These are phyloP conservation scores for Oryctes rhinoceros DNA, from an alignment of 1,140 invertebrate species.

Conservation along the genomic window DNA sequence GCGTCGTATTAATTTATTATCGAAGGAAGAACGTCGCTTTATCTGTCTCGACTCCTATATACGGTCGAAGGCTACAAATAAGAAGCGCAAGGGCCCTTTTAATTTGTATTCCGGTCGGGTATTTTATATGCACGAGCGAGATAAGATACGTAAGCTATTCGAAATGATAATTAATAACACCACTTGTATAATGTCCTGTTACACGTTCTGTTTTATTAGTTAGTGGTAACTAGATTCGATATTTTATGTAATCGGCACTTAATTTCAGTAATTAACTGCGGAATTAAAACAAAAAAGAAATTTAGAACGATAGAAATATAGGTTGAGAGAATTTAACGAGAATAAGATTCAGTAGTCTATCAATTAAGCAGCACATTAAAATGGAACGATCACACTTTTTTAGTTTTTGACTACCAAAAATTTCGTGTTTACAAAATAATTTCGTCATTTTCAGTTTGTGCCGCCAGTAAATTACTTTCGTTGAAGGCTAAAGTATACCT, in stretches of 20 bases:
- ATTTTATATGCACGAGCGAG: not conserved
- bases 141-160: not conserved
- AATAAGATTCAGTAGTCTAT: too few species aligned
- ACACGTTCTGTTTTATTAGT: not conserved
- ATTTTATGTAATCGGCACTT: slow-evolving; percentile 14
- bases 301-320: too few species aligned
- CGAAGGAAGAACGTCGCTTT: not conserved
- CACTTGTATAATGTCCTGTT: not conserved
- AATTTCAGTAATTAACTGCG: not conserved
- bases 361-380: too few species aligned
- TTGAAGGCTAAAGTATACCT: too few species aligned
- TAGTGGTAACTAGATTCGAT: not conserved
- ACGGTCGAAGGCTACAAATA: slow-evolving; percentile 2
- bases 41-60: not conserved
- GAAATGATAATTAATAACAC: not conserved
- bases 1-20: slow-evolving; percentile 34
- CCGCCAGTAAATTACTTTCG: too few species aligned
- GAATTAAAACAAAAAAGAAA: not conserved
- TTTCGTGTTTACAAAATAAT: too few species aligned
- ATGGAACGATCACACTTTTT: too few species aligned
- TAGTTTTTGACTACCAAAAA: too few species aligned
- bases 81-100: not conserved
- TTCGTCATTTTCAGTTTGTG: too few species aligned
- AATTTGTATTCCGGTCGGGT: slow-evolving; percentile 14
- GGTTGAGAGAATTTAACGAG: too few species aligned